Evolutionary conservation across 2,888 invertebrate species (phyloP).

Genomic region (Listrodromus nycthemerus): DNA sequence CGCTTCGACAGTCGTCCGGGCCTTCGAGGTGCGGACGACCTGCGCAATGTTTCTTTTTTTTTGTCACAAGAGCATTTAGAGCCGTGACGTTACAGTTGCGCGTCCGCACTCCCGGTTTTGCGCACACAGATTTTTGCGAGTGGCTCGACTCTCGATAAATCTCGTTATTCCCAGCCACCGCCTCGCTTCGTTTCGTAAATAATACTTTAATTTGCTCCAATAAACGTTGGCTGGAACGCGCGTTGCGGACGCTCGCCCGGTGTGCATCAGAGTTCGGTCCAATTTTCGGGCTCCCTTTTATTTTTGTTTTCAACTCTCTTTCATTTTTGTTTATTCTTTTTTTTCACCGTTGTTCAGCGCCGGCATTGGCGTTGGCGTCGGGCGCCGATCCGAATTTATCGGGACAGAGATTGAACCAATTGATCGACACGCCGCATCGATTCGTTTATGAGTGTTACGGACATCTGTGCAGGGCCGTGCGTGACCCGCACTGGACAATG

Average conservation of each 20-base stretch:
- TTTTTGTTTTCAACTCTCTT: background rate
- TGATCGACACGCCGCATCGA: constrained; percentile 62
- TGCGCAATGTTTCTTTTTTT: background rate
- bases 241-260: background rate
- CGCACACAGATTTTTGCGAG: constrained; percentile 41
- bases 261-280: background rate
- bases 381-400: constrained; percentile 62
- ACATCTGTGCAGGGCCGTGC: background rate
- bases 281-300: constrained; percentile 7
- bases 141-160: constrained; percentile 22
- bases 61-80: background rate
- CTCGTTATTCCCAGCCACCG: constrained; percentile 33
- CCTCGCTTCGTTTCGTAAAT: constrained; percentile 47
- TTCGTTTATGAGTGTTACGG: constrained; percentile 21
- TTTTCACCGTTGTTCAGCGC: constrained; percentile 20
- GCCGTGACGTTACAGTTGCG: too few relatives aligned
- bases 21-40: background rate
- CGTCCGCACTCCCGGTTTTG: background rate
- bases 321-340: background rate
- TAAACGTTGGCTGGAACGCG: constrained; percentile 47
- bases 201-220: constrained; percentile 63
- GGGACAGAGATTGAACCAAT: constrained; percentile 65
- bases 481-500: background rate
- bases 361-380: constrained; percentile 54
- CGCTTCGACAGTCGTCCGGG: background rate